These are phyloP conservation scores for Anolis apletophallus DNA, from an alignment of 2,797 vertebrate genomes.

Conservation along the genomic window DNA sequence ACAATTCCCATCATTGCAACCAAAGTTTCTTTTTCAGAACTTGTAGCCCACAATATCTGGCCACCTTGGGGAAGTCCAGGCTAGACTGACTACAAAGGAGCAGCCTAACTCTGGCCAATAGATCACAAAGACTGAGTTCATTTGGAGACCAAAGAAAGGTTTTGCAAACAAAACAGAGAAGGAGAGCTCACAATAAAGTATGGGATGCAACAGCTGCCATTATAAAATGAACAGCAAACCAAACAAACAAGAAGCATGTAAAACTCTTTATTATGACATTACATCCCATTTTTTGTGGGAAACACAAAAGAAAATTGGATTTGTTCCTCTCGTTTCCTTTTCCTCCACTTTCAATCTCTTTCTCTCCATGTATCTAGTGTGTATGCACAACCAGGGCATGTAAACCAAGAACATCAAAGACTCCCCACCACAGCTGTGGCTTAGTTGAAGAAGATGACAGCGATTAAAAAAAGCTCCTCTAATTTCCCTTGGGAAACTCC, in stretches of 20 bases:
- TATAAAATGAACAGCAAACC: background rate
- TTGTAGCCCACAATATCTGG: background rate
- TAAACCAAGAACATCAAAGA: background rate
- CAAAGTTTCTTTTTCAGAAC: background rate
- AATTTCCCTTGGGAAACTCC: constrained; percentile 1
- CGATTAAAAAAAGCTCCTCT: background rate
- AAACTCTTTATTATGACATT: background rate
- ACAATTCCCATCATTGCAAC: background rate
- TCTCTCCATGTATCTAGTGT: background rate
- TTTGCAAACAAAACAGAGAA: background rate
- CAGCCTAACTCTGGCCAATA: no score
- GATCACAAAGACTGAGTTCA: background rate
- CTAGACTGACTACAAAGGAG: background rate
- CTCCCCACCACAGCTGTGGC: background rate
- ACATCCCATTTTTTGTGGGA: background rate
- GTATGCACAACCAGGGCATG: background rate
- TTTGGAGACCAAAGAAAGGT: background rate
- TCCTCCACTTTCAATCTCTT: no score
- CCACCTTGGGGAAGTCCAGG: background rate
- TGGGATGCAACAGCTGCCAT: background rate
- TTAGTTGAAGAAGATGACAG: background rate
- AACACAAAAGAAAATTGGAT: background rate
- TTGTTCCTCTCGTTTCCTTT: background rate
- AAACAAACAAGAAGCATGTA: no score
- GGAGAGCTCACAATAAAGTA: background rate